Evolutionary conservation across 2,888 invertebrate species (phyloP), one percentile per base, ranked within the genome.

Genomic region (Cosmia pyralina): DNA sequence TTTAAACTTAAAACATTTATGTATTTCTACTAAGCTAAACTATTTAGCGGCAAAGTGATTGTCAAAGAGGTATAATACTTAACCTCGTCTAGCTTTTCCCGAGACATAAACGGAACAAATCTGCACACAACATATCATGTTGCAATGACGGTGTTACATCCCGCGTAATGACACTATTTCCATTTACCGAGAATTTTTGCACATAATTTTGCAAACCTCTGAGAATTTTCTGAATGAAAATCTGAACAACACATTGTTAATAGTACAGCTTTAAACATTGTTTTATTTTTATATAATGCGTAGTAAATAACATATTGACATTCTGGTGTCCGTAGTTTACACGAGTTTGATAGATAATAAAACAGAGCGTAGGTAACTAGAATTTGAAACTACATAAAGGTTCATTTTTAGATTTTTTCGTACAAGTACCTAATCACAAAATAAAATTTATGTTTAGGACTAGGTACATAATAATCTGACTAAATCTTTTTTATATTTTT

Each of bases 221-320:
- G 64, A 41, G 8, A 55, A 55, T 64, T 55, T 65, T 2, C 15
- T 4, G 15, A 38, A 48, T 17, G 7, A 11, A 64, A 57, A 48
- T 65, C 48, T 75, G 13, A 28, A 73, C 38, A 13, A 41, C 38
- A n/a, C 53, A 28, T 53, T 46, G n/a, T 50, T 46, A 44, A 57
- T 17, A 34, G 44, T 19, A 28, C 7, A 52, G 41, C 38, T 22
- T 57, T 5, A 34, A 46, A 55, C 46, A 38, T 53, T 38, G 38
- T 38, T 48, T 48, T n/a, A 15, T 7, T 34, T 50, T n/a, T 50
- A 8, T 28, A 28, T 5, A 8, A 48, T 38, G 5, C 34, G n/a
- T 34, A 48, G n/a, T n/a, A n/a, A n/a, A 62, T 17, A 15, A n/a
- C 4, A 6, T 58, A 4, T 28, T 63, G 28, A 10, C 17, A 28